Percentiles rank a stretch among this genome's conserved stretches.
Conservation (phyloP, 2,888 invertebrate species). For the Habrosyne pyritoides region DNA sequence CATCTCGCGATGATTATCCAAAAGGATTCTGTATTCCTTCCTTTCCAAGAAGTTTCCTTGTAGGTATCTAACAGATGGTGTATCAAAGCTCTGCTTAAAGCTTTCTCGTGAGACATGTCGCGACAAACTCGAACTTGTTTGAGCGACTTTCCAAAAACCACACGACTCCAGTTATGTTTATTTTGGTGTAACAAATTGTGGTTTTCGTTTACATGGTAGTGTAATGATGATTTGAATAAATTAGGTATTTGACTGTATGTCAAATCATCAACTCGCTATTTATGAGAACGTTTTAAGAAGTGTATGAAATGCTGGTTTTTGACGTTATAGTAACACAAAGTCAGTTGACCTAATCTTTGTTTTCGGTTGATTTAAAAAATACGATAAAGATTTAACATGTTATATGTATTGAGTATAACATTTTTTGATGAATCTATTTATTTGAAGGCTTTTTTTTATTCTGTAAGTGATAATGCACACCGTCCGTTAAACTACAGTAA, state of each 20-base stretch:
- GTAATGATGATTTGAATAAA: conserved; percentile 13
- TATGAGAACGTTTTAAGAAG: background rate
- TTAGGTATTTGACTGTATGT: background rate
- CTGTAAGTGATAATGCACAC: too few relatives aligned
- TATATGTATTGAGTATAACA: too few relatives aligned
- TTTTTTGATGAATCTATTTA: too few relatives aligned
- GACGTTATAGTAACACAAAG: too few relatives aligned
- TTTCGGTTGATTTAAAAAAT: too few relatives aligned
- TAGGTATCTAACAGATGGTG: background rate
- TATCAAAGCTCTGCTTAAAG: conserved; percentile 15
- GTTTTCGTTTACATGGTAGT: conserved; percentile 36
- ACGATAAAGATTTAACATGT: too few relatives aligned
- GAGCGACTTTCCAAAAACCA: conserved; percentile 40
- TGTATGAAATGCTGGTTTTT: too few relatives aligned
- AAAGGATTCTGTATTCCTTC: background rate
- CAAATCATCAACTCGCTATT: too few relatives aligned
- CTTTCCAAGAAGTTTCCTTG: background rate
- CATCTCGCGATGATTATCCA: background rate
- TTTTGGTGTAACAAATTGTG: conserved; percentile 51
- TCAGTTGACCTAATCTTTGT: too few relatives aligned
- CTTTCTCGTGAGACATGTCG: conserved; percentile 20
- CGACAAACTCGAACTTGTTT: conserved; percentile 20
- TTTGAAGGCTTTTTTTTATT: too few relatives aligned
- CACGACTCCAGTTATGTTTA: conserved; percentile 43
- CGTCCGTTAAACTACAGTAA: too few relatives aligned